Percentiles rank a stretch among this genome's conserved stretches.
Evolutionary conservation across 2,113 vertebrate genomes (phyloP).

Genomic region (Blennius ocellaris): DNA sequence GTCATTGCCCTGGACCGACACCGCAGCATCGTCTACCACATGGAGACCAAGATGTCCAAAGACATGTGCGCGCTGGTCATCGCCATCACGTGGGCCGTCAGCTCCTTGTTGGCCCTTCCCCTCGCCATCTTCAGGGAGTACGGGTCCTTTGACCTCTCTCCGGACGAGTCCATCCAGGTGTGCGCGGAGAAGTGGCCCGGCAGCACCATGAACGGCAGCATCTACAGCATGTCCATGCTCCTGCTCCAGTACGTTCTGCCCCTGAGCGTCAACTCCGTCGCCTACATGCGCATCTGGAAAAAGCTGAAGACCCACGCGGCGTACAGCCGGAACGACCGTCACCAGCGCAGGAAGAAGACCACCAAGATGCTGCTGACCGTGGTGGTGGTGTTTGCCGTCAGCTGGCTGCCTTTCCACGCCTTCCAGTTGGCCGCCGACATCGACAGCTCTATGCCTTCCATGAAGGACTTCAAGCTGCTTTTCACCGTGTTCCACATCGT

Average conservation of each 20-base stretch:
- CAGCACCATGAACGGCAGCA: conserved; percentile 85
- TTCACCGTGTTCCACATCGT: conserved; percentile 93
- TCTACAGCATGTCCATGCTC: conserved; percentile 92
- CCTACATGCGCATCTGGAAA: conserved; percentile 91
- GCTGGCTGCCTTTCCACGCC: conserved; percentile 94
- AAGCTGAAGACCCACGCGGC: conserved; percentile 89
- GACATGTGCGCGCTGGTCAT: conserved; percentile 90
- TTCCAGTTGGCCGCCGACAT: conserved; percentile 95
- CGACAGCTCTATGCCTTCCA: conserved; percentile 85
- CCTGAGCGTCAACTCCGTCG: conserved; percentile 89
- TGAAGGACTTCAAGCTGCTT: conserved; percentile 93
- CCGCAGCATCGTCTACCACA: conserved; percentile 91
- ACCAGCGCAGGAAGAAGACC: conserved; percentile 88
- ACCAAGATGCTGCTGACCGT: conserved; percentile 95
- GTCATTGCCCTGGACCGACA: conserved; percentile 95
- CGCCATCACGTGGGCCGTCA: conserved; percentile 88
- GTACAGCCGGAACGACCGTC: conserved; percentile 84
- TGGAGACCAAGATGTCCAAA: conserved; percentile 93
- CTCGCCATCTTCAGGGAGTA: conserved; percentile 95
- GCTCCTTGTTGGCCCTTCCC: conserved; percentile 91
- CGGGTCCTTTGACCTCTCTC: conserved; percentile 85
- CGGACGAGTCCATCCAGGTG: conserved; percentile 87
- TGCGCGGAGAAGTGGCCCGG: conserved; percentile 93
- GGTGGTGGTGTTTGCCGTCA: conserved; percentile 93
- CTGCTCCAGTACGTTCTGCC: conserved; percentile 91